phyloP scores from a whole-genome alignment of 2,113 vertebrate genomes.

The Phaethornis superciliosus region DNA sequence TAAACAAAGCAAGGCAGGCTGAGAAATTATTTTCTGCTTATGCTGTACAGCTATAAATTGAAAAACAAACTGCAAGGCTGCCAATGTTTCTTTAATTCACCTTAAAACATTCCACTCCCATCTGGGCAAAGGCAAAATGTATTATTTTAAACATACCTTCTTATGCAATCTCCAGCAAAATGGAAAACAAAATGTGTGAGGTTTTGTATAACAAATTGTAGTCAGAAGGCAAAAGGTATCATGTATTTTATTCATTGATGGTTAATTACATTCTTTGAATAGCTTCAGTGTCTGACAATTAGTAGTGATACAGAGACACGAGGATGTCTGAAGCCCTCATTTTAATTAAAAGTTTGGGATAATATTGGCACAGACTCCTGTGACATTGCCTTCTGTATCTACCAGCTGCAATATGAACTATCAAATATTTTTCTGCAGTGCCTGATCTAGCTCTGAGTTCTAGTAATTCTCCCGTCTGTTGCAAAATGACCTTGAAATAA shows the following conservation, averaged over 20 bases:
- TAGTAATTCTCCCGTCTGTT: conserved; percentile 54
- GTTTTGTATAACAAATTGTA: neutral
- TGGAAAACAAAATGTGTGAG: neutral
- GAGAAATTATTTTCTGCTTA: neutral
- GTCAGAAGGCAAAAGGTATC: neutral
- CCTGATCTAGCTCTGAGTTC: conserved; percentile 48
- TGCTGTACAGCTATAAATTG: neutral
- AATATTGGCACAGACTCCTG: conserved; percentile 4
- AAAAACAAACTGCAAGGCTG: neutral
- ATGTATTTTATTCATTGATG: neutral
- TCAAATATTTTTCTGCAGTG: conserved; percentile 24
- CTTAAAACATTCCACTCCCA: no score
- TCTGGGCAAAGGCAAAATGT: neutral
- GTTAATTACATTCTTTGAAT: conserved; percentile 32
- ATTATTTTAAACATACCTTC: neutral
- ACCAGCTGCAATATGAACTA: conserved; percentile 43
- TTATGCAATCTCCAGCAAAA: conserved; percentile 1
- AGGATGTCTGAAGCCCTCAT: conserved; percentile 23
- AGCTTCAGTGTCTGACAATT: neutral
- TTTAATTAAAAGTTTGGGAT: conserved; percentile 63
- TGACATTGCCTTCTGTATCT: conserved; percentile 37
- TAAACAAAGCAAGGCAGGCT: neutral
- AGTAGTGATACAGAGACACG: neutral
- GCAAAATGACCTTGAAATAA: conserved; percentile 59
- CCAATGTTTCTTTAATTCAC: no score